Conservation (phyloP, 2,797 vertebrate genomes). For the Dromococcyx pavoninus region DNA sequence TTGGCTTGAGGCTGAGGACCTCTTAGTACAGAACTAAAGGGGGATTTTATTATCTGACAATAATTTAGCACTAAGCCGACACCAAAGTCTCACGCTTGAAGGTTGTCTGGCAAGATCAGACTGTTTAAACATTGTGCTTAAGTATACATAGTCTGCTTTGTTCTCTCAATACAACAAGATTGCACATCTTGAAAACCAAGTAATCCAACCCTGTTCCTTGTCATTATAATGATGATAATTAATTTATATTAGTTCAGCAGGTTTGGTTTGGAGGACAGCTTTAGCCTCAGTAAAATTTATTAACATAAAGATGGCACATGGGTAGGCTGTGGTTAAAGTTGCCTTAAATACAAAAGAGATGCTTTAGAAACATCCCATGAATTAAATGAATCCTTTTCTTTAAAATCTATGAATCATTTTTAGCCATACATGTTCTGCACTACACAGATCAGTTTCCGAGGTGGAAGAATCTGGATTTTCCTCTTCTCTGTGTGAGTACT, state of each 20-base stretch:
- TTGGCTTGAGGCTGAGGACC: neutral
- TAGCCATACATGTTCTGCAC: accelerated
- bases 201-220: neutral
- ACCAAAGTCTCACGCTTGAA: neutral
- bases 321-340: neutral
- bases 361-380: neutral
- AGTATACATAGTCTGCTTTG: neutral
- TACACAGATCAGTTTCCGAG: neutral
- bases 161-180: neutral
- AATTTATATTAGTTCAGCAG: neutral
- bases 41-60: neutral
- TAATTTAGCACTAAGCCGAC: neutral
- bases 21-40: neutral
- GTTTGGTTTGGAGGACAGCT: neutral
- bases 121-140: neutral
- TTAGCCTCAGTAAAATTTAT: neutral
- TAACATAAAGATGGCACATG: neutral
- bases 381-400: neutral
- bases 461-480: neutral
- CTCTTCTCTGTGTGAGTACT: neutral
- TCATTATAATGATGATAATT: neutral
- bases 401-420: neutral
- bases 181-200: neutral
- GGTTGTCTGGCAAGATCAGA: neutral
- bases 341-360: neutral